These are phyloP conservation scores for Bos taurus DNA, from an alignment of 2,113 vertebrate genomes.

Conservation along the genomic window ARS-UCD2.0 NC_037351.1:13664501-13665000, in stretches of 20 bases:
- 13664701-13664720: background rate
- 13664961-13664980: background rate
- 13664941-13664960: background rate
- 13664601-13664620: background rate
- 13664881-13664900: background rate
- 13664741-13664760: background rate
- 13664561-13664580: background rate
- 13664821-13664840: background rate
- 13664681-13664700: background rate
- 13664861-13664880: background rate
- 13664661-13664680: background rate
- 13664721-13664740: background rate
- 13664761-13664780: background rate
- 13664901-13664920: background rate
- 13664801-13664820: background rate
- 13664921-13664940: background rate
- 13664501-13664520: background rate
- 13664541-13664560: background rate
- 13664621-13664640: background rate
- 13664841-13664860: background rate
- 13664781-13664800: background rate
- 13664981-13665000: background rate
- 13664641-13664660: background rate
- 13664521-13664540: background rate
- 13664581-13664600: background rate